Conservation (phyloP, 2,113 vertebrate species). For the Seriola aureovittata region DNA sequence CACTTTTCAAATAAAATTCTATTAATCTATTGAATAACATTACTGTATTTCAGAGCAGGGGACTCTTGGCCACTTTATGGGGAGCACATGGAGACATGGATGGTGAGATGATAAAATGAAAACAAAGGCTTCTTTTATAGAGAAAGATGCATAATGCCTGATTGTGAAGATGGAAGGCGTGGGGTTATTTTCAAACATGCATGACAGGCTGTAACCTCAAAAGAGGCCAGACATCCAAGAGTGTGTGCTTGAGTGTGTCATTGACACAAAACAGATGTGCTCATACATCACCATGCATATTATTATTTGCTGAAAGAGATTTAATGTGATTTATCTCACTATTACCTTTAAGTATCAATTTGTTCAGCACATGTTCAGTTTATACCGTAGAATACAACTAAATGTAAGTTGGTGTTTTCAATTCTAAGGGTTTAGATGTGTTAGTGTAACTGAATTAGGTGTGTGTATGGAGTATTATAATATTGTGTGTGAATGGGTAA, state of each 20-base stretch:
- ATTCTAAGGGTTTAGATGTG: neutral
- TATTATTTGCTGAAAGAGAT: slow-evolving; percentile 13
- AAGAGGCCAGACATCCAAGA: slow-evolving; percentile 26
- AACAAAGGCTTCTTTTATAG: slow-evolving; percentile 68
- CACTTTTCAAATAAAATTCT: slow-evolving; percentile 29
- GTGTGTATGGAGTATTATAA: neutral
- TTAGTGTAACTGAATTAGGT: neutral
- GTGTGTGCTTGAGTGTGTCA: slow-evolving; percentile 7
- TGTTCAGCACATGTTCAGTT: neutral
- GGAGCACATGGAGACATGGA: slow-evolving; percentile 32
- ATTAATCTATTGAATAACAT: slow-evolving; percentile 22
- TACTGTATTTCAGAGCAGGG: slow-evolving; percentile 40
- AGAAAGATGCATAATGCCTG: slow-evolving; percentile 45
- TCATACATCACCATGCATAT: neutral
- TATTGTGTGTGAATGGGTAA: neutral
- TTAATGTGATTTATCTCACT: slow-evolving; percentile 7
- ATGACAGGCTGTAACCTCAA: slow-evolving; percentile 36
- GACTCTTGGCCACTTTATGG: slow-evolving; percentile 34
- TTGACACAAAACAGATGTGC: slow-evolving; percentile 42
- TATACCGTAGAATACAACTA: neutral
- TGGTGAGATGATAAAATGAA: slow-evolving; percentile 57
- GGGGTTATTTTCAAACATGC: slow-evolving; percentile 59
- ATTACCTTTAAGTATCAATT: neutral
- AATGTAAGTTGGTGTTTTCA: neutral
- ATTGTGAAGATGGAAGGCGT: slow-evolving; percentile 45